phyloP scores from a whole-genome alignment of 2,113 vertebrate genomes.

The Poeciliopsis prolifica region DNA sequence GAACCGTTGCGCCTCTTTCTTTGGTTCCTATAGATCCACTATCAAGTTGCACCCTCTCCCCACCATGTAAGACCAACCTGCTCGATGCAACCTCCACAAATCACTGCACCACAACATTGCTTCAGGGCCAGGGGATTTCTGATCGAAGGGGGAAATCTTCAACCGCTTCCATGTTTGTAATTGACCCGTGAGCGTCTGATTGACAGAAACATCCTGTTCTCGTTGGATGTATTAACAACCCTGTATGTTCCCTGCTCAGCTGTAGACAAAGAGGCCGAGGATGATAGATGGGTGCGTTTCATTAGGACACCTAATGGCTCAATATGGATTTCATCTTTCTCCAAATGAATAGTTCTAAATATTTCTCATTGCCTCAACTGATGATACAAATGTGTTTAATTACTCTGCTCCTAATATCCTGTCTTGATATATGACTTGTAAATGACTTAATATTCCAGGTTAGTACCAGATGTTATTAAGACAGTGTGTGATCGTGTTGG shows the following conservation, averaged over 20 bases:
- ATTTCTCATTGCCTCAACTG: slow-evolving; percentile 7
- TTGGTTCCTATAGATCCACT: slow-evolving; percentile 57
- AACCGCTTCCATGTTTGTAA: slow-evolving; percentile 44
- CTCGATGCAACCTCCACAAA: slow-evolving; percentile 61
- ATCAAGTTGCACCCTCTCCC: slow-evolving; percentile 42
- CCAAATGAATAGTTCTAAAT: slow-evolving; percentile 10
- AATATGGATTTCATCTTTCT: slow-evolving; percentile 1
- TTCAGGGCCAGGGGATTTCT: slow-evolving; percentile 51
- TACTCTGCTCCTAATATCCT: slow-evolving; percentile 25
- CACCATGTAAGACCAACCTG: slow-evolving; percentile 51
- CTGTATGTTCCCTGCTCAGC: not conserved
- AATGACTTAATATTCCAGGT: slow-evolving; percentile 46
- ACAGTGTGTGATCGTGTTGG: slow-evolving; percentile 47
- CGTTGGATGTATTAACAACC: slow-evolving; percentile 4
- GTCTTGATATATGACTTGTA: slow-evolving; percentile 22
- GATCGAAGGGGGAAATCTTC: slow-evolving; percentile 47
- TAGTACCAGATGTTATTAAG: slow-evolving; percentile 49
- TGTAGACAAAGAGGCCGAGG: slow-evolving; percentile 5
- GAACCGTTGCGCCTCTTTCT: slow-evolving; percentile 4
- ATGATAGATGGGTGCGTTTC: slow-evolving; percentile 13
- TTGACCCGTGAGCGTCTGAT: slow-evolving; percentile 33
- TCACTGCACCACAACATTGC: slow-evolving; percentile 50
- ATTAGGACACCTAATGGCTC: slow-evolving; percentile 17
- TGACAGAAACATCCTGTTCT: slow-evolving; percentile 3
- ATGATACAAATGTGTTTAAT: slow-evolving; percentile 29